These are phyloP conservation scores for Kryphioiulus occultus DNA, from an alignment of 2,888 invertebrate genomes.

Conservation along the genomic window DNA sequence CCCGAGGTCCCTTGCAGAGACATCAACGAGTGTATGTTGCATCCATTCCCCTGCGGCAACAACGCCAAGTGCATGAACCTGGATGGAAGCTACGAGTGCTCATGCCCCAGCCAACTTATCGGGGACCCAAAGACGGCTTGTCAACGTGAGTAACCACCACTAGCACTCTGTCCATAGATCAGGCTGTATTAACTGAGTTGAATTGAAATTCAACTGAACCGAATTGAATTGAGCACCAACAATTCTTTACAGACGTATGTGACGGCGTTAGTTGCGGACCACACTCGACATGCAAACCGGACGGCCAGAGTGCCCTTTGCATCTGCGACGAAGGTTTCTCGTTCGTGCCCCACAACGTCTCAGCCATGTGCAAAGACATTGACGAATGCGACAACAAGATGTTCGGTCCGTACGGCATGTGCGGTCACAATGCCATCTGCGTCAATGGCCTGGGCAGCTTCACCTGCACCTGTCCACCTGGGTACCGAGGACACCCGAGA, in stretches of 20 bases:
- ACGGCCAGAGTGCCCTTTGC: slow-evolving; percentile 87
- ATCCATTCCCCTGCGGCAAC: slow-evolving; percentile 58
- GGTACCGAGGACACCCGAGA: slow-evolving; percentile 84
- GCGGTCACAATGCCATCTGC: slow-evolving; percentile 84
- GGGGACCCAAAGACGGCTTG: slow-evolving; percentile 58
- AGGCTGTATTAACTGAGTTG: too few species aligned
- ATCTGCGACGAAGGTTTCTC: slow-evolving; percentile 94
- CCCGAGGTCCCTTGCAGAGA: slow-evolving; percentile 56
- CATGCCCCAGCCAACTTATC: slow-evolving; percentile 58
- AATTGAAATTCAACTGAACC: too few species aligned
- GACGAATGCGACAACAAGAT: slow-evolving; percentile 81
- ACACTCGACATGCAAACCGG: slow-evolving; percentile 88
- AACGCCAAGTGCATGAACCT: slow-evolving; percentile 59
- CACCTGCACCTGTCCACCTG: slow-evolving; percentile 78
- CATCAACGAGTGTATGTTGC: slow-evolving; percentile 57
- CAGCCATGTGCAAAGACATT: slow-evolving; percentile 91
- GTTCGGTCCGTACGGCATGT: slow-evolving; percentile 80
- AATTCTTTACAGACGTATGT: slow-evolving; percentile 77
- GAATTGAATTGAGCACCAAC: too few species aligned
- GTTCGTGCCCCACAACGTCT: slow-evolving; percentile 85
- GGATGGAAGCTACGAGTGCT: slow-evolving; percentile 58
- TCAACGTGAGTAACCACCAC: slow-evolving; percentile 56
- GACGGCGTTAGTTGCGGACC: slow-evolving; percentile 88
- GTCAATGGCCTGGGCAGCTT: slow-evolving; percentile 82
- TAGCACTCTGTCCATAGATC: neutral